Conservation (phyloP, 2,797 vertebrate genomes). For the Cygnus olor region DNA sequence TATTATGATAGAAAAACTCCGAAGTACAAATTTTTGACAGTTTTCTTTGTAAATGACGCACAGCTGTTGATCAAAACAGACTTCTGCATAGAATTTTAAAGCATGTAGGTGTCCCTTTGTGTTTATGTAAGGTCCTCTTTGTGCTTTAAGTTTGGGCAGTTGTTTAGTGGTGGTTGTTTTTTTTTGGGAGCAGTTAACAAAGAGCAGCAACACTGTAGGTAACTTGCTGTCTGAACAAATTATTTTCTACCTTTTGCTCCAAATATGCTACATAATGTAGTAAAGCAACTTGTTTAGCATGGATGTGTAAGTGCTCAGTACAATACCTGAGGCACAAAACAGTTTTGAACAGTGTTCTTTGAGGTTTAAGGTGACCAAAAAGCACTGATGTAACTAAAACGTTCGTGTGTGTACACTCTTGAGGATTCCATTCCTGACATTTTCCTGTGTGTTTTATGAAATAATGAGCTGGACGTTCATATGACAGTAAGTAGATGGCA, state of each 20-base stretch:
- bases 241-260: background rate
- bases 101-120: background rate
- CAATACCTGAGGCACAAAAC: background rate
- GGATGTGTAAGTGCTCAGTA: rapidly evolving
- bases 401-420: background rate
- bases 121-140: background rate
- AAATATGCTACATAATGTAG: background rate
- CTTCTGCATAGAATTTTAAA: background rate
- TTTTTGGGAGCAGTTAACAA: background rate
- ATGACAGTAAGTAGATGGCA: background rate
- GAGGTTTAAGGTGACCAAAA: background rate
- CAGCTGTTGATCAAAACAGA: background rate
- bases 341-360: background rate
- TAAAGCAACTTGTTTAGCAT: background rate
- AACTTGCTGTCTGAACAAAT: background rate
- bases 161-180: background rate
- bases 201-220: background rate
- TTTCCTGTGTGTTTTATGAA: background rate
- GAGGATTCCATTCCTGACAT: background rate
- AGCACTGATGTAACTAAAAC: background rate
- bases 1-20: background rate
- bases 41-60: background rate
- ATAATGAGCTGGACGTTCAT: background rate
- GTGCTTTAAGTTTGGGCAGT: background rate
- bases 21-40: background rate